phyloP scores from a whole-genome alignment of 2,888 invertebrate genomes.

The Apodemia zela region DNA sequence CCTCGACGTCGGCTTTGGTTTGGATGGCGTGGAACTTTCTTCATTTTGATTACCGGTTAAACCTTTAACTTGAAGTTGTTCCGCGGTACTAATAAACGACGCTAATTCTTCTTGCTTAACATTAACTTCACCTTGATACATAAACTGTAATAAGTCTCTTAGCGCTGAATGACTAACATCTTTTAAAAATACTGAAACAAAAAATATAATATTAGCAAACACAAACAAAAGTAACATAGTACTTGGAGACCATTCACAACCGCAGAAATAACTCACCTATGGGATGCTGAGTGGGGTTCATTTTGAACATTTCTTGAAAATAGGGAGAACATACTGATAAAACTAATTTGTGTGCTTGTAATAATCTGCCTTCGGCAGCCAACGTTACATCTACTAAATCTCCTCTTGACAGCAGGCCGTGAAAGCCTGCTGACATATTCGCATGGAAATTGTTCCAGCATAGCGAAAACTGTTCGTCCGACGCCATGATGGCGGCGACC shows the following conservation, averaged over 20 bases:
- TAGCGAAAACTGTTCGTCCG: conserved; percentile 86
- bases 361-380: conserved; percentile 85
- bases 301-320: conserved; percentile 86
- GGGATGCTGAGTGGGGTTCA: conserved; percentile 85
- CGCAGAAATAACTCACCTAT: conserved; percentile 71
- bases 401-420: conserved; percentile 85
- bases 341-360: conserved; percentile 86
- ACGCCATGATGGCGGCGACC: conserved; percentile 83
- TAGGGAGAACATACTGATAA: conserved; percentile 87
- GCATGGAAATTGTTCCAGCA: conserved; percentile 89
- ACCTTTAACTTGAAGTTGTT: conserved; percentile 86
- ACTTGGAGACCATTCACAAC: not conserved
- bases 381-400: conserved; percentile 85
- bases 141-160: conserved; percentile 85
- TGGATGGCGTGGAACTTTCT: conserved; percentile 79
- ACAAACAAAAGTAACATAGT: conserved; percentile 23
- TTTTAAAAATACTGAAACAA: conserved; percentile 83
- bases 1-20: conserved; percentile 80
- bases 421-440: conserved; percentile 86
- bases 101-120: conserved; percentile 86
- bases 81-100: conserved; percentile 86
- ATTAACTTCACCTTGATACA: conserved; percentile 87
- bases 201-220: conserved; percentile 23
- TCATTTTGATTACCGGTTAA: conserved; percentile 83
- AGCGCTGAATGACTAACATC: conserved; percentile 85